phyloP scores from a whole-genome alignment of 2,797 vertebrate genomes.

The Falco concolor region DNA sequence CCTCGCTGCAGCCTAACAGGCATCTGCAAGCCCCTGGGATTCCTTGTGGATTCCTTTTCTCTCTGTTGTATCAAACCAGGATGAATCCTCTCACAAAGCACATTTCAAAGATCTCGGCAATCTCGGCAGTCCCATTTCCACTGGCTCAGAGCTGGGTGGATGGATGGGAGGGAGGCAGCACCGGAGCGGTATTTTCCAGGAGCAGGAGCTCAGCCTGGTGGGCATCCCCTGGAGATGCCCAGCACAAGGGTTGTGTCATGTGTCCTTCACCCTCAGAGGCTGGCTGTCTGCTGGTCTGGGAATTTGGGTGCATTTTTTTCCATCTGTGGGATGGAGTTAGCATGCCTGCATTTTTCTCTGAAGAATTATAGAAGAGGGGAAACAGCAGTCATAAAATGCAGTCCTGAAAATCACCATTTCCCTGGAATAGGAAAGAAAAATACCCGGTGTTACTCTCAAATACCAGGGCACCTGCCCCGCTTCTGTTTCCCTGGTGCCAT shows the following conservation, averaged over 20 bases:
- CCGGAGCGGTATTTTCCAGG: neutral
- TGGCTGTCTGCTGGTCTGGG: neutral
- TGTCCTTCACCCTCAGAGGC: neutral
- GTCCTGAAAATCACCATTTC: neutral
- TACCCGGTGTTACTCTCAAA: neutral
- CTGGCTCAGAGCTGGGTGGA: neutral
- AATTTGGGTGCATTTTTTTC: neutral
- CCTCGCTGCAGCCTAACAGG: neutral
- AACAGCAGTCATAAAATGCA: neutral
- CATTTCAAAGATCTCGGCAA: neutral
- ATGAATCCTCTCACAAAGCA: neutral
- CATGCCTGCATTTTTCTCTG: neutral
- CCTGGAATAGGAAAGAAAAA: neutral
- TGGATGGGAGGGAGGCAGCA: neutral
- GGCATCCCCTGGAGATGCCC: neutral
- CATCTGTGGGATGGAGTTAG: neutral
- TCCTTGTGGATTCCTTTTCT: neutral
- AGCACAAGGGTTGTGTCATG: neutral
- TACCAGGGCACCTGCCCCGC: neutral
- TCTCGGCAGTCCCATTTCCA: neutral
- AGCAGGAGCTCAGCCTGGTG: neutral
- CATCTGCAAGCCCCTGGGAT: neutral
- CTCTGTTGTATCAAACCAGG: neutral
- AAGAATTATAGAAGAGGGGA: neutral
- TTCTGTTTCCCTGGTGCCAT: neutral